Percentiles rank a stretch among this genome's conserved stretches.
These are phyloP conservation scores for Notoglanidium macrostoma DNA, from an alignment of 2,797 vertebrate genomes.

Conservation along the genomic window DNA sequence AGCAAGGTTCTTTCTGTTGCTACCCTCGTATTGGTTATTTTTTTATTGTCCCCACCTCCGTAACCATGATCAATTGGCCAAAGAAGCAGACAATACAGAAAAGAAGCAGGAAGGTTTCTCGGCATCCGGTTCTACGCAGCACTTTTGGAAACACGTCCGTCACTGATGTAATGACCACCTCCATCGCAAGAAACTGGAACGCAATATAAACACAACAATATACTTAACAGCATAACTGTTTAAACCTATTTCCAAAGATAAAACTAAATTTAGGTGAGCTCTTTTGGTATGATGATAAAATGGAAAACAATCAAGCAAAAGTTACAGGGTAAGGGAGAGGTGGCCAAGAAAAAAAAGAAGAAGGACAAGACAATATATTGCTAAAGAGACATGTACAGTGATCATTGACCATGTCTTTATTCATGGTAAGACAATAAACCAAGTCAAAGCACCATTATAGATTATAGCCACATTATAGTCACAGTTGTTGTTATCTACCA, in stretches of 20 bases:
- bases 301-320: not conserved
- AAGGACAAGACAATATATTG: not conserved
- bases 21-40: not conserved
- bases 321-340: not conserved
- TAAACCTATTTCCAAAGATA: not conserved
- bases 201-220: not conserved
- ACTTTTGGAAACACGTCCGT: constrained; percentile 70
- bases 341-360: not conserved
- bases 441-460: not conserved
- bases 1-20: not conserved
- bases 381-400: not conserved
- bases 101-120: constrained; percentile 70
- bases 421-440: not conserved
- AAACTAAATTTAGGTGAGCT: not conserved
- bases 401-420: not conserved
- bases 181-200: constrained; percentile 73
- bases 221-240: not conserved
- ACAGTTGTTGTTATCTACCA: not conserved
- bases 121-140: constrained; percentile 65
- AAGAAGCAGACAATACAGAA: constrained; percentile 62
- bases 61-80: too few relatives aligned
- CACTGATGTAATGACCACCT: constrained; percentile 73
- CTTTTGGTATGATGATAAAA: not conserved
- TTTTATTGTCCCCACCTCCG: constrained; percentile 53
- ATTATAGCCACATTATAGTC: not conserved